phyloP scores from a whole-genome alignment of 1,140 invertebrate species.

The Scaptomyza graminum region DNA sequence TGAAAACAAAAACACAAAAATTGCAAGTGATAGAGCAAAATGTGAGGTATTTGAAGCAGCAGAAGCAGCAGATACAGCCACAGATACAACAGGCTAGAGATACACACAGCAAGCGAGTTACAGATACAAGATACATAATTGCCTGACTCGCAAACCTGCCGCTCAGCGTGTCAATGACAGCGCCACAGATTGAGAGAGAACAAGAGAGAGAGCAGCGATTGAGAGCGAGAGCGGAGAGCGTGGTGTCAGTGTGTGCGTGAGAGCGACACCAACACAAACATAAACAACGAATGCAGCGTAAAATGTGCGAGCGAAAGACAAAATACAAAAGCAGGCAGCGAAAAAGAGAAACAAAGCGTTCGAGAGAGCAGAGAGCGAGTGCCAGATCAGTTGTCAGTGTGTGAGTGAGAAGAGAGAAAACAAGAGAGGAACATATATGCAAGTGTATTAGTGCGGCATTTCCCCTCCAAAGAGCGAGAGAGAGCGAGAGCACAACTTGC shows the following conservation, averaged over 20 bases:
- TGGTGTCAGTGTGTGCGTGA: slow-evolving; percentile 47
- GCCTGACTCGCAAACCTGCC: slow-evolving; percentile 57
- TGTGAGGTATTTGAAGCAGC: slow-evolving; percentile 67
- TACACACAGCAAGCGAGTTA: slow-evolving; percentile 43
- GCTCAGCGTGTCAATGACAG: slow-evolving; percentile 75
- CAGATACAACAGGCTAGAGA: slow-evolving; percentile 58
- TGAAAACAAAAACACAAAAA: slow-evolving; percentile 50
- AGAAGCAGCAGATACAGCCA: slow-evolving; percentile 15
- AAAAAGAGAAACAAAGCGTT: background rate
- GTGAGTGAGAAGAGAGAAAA: slow-evolving; percentile 49
- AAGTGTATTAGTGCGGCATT: slow-evolving; percentile 50
- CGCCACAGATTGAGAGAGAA: slow-evolving; percentile 13
- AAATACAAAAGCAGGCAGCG: slow-evolving; percentile 20
- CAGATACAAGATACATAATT: slow-evolving; percentile 81
- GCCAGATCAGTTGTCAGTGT: slow-evolving; percentile 25
- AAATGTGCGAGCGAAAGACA: slow-evolving; percentile 44
- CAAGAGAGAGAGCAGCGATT: slow-evolving; percentile 3
- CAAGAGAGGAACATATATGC: background rate
- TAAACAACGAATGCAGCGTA: slow-evolving; percentile 22
- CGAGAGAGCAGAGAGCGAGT: slow-evolving; percentile 10
- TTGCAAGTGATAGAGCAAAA: slow-evolving; percentile 64
- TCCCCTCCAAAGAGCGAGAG: slow-evolving; percentile 46
- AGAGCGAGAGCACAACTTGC: slow-evolving; percentile 5
- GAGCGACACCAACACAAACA: slow-evolving; percentile 59
- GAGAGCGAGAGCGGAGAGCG: slow-evolving; percentile 7